phyloP scores from a whole-genome alignment of 2,113 vertebrate genomes.

The Chelonoidis abingdonii region DNA sequence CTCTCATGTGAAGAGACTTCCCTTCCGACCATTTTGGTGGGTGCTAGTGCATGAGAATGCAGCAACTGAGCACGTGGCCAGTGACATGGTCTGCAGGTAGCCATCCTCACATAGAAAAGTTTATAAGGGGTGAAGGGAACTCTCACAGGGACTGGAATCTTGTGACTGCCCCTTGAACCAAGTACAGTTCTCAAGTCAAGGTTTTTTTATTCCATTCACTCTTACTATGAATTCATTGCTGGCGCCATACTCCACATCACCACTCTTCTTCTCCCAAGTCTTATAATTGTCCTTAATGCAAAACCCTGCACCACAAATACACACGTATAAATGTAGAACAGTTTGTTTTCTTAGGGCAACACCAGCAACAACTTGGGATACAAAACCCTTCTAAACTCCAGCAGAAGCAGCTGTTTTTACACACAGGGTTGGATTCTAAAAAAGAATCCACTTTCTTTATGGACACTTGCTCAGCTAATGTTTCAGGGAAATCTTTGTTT shows the following conservation, averaged over 20 bases:
- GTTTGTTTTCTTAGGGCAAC: background rate
- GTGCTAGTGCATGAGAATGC: background rate
- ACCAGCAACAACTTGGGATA: background rate
- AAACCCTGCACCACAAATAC: background rate
- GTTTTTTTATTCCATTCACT: background rate
- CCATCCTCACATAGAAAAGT: background rate
- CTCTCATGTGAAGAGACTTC: background rate
- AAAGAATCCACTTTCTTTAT: background rate
- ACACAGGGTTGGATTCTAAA: background rate
- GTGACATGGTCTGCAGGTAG: background rate
- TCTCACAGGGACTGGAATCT: background rate
- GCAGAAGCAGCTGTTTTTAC: background rate
- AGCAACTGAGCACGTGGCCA: background rate
- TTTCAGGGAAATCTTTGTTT: background rate
- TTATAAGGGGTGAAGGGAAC: background rate
- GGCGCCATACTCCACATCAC: background rate
- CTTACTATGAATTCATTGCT: background rate
- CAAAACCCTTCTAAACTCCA: background rate
- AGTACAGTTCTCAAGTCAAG: background rate
- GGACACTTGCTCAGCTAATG: background rate
- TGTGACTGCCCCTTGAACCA: background rate
- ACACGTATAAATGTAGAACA: background rate
- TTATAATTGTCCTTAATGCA: background rate
- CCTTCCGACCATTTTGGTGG: background rate
- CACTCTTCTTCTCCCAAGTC: background rate